Evolutionary conservation across 2,797 vertebrate species (phyloP).

Genomic region (Gymnopithys bicolor): DNA sequence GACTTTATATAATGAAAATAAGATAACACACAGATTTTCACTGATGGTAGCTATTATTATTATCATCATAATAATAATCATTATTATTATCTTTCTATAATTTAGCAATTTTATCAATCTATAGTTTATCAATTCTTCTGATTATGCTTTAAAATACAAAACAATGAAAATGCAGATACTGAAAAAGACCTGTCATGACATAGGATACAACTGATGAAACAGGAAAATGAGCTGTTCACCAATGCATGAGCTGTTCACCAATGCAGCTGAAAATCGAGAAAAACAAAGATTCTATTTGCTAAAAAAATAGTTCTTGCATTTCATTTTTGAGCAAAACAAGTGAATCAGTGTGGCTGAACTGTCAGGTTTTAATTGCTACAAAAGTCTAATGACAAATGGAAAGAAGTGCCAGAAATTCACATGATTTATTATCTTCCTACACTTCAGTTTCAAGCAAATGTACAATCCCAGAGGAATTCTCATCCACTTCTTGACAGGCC

Average conservation of each 20-base stretch:
- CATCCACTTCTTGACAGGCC: conserved; percentile 63
- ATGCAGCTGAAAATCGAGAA: background rate
- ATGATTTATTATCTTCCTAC: conserved; percentile 74
- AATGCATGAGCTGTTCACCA: background rate
- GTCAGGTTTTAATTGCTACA: conserved; percentile 42
- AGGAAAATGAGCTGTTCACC: background rate
- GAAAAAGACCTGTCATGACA: background rate
- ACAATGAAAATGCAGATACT: background rate
- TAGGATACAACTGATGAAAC: background rate
- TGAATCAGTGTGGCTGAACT: background rate
- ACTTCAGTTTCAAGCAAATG: conserved; percentile 64
- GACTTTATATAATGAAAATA: background rate
- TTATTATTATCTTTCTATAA: background rate
- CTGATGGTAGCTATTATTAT: background rate
- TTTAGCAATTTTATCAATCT: background rate
- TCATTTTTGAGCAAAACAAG: conserved; percentile 21
- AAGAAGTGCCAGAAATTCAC: conserved; percentile 46
- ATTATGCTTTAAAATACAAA: background rate
- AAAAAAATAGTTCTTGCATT: background rate
- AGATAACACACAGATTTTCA: background rate
- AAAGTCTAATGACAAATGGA: background rate
- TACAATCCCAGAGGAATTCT: conserved; percentile 59
- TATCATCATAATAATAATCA: accelerated
- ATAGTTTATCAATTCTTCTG: background rate
- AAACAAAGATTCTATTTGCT: background rate